Base-by-base conservation (phyloP, 2,113 vertebrate genomes). In the Shinisaurus crocodilurus region DNA sequence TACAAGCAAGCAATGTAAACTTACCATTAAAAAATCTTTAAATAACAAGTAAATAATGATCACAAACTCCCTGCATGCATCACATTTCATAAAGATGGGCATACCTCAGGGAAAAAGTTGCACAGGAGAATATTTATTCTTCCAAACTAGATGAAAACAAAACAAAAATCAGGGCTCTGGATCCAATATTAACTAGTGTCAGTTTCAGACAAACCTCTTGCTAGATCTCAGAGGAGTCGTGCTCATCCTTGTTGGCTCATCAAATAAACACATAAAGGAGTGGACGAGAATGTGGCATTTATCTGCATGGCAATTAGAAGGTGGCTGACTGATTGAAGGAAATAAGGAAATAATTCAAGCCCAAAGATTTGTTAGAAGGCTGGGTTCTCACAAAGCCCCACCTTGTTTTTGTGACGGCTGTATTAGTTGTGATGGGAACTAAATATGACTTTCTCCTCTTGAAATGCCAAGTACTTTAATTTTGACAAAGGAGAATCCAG, bases 241-340 rank as follows among this genome's bases (percentile, higher is more conserved):
- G 18, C 10, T 94, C 92, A 90, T 86, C 45, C 77, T 86, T 85
- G 94, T 63, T 93, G 92, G 84, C 85, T 92, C 67, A 37, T 69
- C 54, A 15, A 57, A 48, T 40, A 9, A 54, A 86, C 25, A 57
- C 34, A 86, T 60, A 75, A 57, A 74, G 45, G 34, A 57, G 40
- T 86, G 70, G 10, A 75, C 23, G 48, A 37, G 48, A 57, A 74
- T 57, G 48, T 74, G 48, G 70, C 85, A 86, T 74, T 74, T 86
- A 37, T 75, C 75, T 75, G 70, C 85, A 74, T 74, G 54, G 45
- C 34, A 65, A 70, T 72, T 50, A 72, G 67, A 85, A 85, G 27
- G 18, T 74, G 69, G 85, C 34, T 86, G 69, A n/a, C 85, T 37
- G 69, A 86, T 85, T n/a, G 65, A 85, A 85, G 54, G 54, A 6